phyloP scores from a whole-genome alignment of 23 tunicate species.

The Phallusia fumigata region DNA sequence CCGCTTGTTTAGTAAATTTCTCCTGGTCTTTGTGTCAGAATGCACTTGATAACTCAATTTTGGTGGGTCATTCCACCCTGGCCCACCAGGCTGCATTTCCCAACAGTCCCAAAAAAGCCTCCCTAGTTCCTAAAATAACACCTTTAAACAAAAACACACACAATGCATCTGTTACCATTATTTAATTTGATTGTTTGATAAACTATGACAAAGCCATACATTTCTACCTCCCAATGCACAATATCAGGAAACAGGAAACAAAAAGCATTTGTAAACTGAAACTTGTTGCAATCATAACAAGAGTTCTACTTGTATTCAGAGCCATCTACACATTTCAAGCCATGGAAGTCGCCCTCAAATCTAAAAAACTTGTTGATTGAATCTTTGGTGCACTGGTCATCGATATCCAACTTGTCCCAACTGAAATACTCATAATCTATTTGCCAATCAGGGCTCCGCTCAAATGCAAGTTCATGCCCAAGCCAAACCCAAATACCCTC shows the following conservation, averaged over 20 bases:
- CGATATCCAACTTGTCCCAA: constrained; percentile 75
- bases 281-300: neutral
- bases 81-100: constrained; percentile 56
- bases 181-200: neutral
- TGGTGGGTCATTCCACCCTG: constrained; percentile 86
- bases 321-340: constrained; percentile 7
- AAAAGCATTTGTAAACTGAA: neutral
- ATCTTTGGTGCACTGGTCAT: constrained; percentile 43
- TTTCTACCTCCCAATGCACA: constrained; percentile 1
- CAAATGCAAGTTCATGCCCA: constrained; percentile 84
- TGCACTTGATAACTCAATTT: constrained; percentile 45
- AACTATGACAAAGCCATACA: constrained; percentile 3
- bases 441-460: constrained; percentile 71
- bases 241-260: neutral
- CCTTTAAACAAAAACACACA: constrained; percentile 9
- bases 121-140: neutral
- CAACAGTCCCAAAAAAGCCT: too few species aligned
- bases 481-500: constrained; percentile 93
- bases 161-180: constrained; percentile 1
- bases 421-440: constrained; percentile 69
- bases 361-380: constrained; percentile 35
- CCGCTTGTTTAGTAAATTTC: constrained; percentile 50
- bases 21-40: constrained; percentile 41
- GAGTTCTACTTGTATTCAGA: constrained; percentile 19
- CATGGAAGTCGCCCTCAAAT: constrained; percentile 35